A percentile compares a stretch with the other conserved stretches of the same genome.
These are phyloP conservation scores for Neodiprion lecontei DNA, from an alignment of 1,140 invertebrate species.

Conservation along the genomic window DNA sequence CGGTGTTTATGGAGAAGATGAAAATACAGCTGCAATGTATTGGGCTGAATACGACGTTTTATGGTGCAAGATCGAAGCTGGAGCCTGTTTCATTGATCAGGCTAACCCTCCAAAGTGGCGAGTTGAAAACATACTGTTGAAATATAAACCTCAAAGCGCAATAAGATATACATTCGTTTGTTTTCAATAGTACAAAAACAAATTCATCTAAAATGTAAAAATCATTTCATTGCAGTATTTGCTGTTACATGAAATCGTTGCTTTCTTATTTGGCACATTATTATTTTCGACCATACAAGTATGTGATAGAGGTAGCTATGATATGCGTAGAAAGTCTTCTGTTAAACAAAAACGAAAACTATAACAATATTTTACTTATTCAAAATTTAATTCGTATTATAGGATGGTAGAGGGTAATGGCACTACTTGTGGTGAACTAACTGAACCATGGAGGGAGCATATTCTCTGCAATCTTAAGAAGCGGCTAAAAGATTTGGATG, in stretches of 20 bases:
- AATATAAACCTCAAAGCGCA: background rate
- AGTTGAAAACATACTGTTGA: slow-evolving; percentile 29
- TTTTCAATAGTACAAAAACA: slow-evolving; percentile 5
- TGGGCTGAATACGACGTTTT: slow-evolving; percentile 79
- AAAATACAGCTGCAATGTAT: slow-evolving; percentile 68
- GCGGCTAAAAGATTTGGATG: slow-evolving; percentile 60
- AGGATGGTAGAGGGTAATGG: slow-evolving; percentile 67
- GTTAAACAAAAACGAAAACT: too few relatives aligned
- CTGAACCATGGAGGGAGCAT: slow-evolving; percentile 76
- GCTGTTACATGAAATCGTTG: background rate
- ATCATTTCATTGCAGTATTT: background rate
- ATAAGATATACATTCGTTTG: background rate
- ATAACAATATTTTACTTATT: too few relatives aligned
- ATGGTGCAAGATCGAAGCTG: slow-evolving; percentile 81
- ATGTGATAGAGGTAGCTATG: too few relatives aligned
- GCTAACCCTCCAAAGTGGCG: slow-evolving; percentile 80
- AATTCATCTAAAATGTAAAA: background rate
- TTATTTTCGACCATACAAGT: slow-evolving; percentile 10
- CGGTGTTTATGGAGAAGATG: slow-evolving; percentile 79
- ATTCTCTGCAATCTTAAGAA: slow-evolving; percentile 75
- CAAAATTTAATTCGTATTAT: background rate
- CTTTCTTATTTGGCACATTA: slow-evolving; percentile 4
- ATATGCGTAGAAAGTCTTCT: too few relatives aligned
- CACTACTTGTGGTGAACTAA: slow-evolving; percentile 68
- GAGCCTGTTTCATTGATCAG: slow-evolving; percentile 76